phyloP scores from a whole-genome alignment of 92 coral and sea anemone species.

The Epizoanthus fatuus region DNA sequence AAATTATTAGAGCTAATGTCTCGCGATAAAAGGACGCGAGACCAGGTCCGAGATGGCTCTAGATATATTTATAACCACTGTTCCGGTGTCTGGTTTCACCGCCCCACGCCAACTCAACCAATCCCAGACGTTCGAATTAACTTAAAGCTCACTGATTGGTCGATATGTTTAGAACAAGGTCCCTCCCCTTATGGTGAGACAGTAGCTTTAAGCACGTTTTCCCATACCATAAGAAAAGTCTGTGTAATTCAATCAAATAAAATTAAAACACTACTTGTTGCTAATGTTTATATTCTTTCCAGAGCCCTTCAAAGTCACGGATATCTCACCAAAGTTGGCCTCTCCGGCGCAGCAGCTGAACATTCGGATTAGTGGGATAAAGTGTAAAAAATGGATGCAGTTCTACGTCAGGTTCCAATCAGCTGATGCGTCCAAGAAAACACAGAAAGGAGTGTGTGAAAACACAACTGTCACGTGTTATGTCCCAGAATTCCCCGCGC shows the following conservation, averaged over 20 bases:
- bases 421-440: conserved; percentile 65
- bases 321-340: conserved; percentile 63
- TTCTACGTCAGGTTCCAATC: conserved; percentile 75
- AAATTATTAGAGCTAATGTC: too few species aligned
- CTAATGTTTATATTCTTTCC: neutral
- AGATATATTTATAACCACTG: too few species aligned
- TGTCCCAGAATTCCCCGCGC: conserved; percentile 72
- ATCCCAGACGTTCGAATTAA: too few species aligned
- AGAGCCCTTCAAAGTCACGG: conserved; percentile 74
- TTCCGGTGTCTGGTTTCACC: too few species aligned
- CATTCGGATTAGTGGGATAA: conserved; percentile 62
- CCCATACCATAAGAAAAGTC: too few species aligned
- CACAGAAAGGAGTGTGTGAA: conserved; percentile 73
- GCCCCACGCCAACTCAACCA: too few species aligned
- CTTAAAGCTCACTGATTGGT: too few species aligned
- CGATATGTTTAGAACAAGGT: too few species aligned
- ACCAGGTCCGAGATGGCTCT: too few species aligned
- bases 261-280: neutral
- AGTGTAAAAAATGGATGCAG: conserved; percentile 75
- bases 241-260: neutral
- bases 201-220: too few species aligned
- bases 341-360: conserved; percentile 22
- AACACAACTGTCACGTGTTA: conserved; percentile 68
- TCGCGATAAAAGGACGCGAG: too few species aligned
- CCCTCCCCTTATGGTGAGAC: too few species aligned